Base-by-base conservation (phyloP, 1,140 invertebrate species). In the Trachymyrmex cornetzi region DNA sequence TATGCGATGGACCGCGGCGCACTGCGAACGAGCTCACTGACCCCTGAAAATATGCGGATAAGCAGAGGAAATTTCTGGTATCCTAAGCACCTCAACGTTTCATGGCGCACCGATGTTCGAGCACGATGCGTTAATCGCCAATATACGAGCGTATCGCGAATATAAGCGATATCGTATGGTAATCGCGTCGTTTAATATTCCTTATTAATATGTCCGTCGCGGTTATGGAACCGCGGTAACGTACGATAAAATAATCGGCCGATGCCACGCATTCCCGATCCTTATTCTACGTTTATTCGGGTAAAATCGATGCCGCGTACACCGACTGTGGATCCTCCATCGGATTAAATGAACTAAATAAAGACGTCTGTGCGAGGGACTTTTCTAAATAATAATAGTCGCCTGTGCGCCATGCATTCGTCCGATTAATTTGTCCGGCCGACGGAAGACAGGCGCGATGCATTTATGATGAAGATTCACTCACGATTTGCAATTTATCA, bases 11-110 rank as follows among this genome's bases (percentile, higher is more conserved):
- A 61, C 38, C 61, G 22, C 50, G 77, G 55, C 53, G 55, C 22
- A 71, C 59, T 22, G 72, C 87, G 63, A 69, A 22, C 27, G 24
- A 53, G 66, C 89, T 90, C 89, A 80, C 64, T 90, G 89, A 90
- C 89, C 89, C 89, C 81, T 90, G 89, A 90, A 90, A 88, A 90
- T 88, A 90, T 87, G 89, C 89, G 89, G 89, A 90, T 90, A 90
- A 90, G 82, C 77, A 27, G 27, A 86, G 86, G 87, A 90, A 80
- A 53, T 82, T 22, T 53, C 16, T 59, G 87, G 86, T 86, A 88
- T 90, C 81, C 87, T 75, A 90, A 80, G 86, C 81, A 61, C 71
- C 77, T 81, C 53, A 44, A 89, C 89, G 27, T 84, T 89, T 89
- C 80, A 89, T 77, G 89, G 72, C 86, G 88, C 71, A 80, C 86